Evolutionary conservation across 2,113 vertebrate species (phyloP).

Genomic region (Alouatta palliata): DNA sequence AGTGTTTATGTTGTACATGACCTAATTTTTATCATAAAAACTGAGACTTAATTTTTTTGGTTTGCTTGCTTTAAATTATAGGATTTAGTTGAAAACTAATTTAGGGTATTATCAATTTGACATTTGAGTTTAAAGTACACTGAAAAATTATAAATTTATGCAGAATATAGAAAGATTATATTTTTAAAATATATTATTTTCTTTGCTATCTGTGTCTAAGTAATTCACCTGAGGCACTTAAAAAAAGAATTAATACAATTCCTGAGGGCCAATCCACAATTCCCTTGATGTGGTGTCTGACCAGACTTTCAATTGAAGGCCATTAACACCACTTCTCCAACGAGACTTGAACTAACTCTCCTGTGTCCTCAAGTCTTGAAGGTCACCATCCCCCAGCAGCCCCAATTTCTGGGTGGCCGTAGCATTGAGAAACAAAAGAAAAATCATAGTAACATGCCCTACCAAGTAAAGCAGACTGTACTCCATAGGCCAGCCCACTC

Average conservation of each 20-base stretch:
- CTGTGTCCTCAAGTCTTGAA: background rate
- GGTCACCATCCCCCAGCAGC: background rate
- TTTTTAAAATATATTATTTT: background rate
- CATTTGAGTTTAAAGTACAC: constrained; percentile 54
- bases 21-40: constrained; percentile 66
- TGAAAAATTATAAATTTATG: constrained; percentile 36
- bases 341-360: background rate
- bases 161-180: background rate
- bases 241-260: background rate
- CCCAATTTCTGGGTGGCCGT: background rate
- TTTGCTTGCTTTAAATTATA: constrained; percentile 65
- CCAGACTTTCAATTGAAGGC: constrained; percentile 7
- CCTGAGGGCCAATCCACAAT: background rate
- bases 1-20: constrained; percentile 50
- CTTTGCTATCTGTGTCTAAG: background rate
- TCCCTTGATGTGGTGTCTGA: background rate
- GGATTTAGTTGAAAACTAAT: constrained; percentile 54
- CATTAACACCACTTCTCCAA: background rate
- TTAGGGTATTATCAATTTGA: constrained; percentile 56
- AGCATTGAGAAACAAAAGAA: constrained; percentile 36
- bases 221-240: constrained; percentile 29
- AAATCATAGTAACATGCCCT: background rate
- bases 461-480: background rate
- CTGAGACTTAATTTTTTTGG: background rate
- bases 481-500: constrained; percentile 15